Conservation (phyloP, 2,113 vertebrate genomes). For the Naja naja region DNA sequence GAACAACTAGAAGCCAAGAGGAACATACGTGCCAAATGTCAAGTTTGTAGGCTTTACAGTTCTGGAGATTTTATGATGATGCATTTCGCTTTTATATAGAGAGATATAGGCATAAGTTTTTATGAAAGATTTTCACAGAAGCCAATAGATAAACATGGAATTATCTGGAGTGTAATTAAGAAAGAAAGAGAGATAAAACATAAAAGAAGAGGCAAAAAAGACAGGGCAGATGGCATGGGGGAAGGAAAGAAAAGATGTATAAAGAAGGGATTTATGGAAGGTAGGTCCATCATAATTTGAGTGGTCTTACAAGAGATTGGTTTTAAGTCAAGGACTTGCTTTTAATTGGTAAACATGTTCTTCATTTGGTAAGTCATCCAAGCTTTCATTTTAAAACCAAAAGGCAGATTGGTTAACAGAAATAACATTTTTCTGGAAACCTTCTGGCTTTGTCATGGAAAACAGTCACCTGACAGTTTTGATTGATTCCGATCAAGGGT, state of each 20-base stretch:
- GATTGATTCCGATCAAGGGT: background rate
- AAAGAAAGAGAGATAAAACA: background rate
- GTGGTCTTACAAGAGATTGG: too few relatives aligned
- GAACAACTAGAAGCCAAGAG: too few relatives aligned
- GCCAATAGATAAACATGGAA: background rate
- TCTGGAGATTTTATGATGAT: too few relatives aligned
- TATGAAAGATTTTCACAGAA: background rate
- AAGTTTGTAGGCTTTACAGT: too few relatives aligned
- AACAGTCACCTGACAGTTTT: background rate
- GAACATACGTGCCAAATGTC: too few relatives aligned
- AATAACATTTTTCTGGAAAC: background rate
- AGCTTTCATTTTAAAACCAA: background rate
- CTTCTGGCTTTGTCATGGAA: background rate
- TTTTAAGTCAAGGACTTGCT: background rate
- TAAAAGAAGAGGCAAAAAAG: background rate
- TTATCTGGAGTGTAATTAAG: background rate
- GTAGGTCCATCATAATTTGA: accelerated
- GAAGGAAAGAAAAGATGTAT: background rate
- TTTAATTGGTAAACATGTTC: background rate
- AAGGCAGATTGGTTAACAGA: background rate
- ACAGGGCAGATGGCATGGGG: background rate
- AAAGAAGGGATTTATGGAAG: background rate
- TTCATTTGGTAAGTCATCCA: background rate
- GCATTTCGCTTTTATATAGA: too few relatives aligned
- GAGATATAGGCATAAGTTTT: background rate